Evolutionary conservation across 2,113 vertebrate genomes (phyloP), one percentile per base, ranked within the genome.

Genomic region (Neopipo cinnamomea): DNA sequence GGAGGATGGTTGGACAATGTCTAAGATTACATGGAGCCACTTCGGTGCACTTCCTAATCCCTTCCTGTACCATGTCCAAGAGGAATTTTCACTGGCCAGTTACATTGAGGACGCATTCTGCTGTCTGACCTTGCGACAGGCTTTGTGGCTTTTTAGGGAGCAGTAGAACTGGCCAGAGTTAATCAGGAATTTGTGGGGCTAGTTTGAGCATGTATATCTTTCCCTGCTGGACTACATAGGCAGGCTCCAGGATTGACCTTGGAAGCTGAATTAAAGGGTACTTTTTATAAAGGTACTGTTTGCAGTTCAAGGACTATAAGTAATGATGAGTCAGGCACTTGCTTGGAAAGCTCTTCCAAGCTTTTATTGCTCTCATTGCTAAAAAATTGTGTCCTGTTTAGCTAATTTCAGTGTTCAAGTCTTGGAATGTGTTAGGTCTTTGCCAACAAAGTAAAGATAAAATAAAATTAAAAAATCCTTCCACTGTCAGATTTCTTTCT

Each of bases 331-430:
- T 67, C 15, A 58, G 39, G 9, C 52, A 68, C 39, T 65, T 63
- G 47, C 61, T 87, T 92, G 52, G 61, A 84, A 93, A 74, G 47
- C 35, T 81, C 47, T 86, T 89, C 55, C 76, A 86, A 5, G 46
- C 20, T 86, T 88, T 95, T 14, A 25, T 35, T 73, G 49, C 72
- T 86, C 22, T 78, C 59, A 83, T 73, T 62, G 59, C 55, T 80
- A 50, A 85, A 91, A 93, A 62, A 74, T 25, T 42, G 3, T 86
- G 35, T 84, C 24, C 37, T 71, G 30, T 83, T 93, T 75, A 41
- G 15, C 70, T 87, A 72, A 81, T 96, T 89, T 94, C 39, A 53
- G 7, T 52, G 14, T 63, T 87, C 17, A 41, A 58, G n/a, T 56
- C 80, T 72, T 81, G 56, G 65, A 91, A 87, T 39, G 63, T 55